These are phyloP conservation scores for Hemicentrotus pulcherrimus DNA, from an alignment of 35 echinoderm and acorn worm species.

Conservation along the genomic window DNA sequence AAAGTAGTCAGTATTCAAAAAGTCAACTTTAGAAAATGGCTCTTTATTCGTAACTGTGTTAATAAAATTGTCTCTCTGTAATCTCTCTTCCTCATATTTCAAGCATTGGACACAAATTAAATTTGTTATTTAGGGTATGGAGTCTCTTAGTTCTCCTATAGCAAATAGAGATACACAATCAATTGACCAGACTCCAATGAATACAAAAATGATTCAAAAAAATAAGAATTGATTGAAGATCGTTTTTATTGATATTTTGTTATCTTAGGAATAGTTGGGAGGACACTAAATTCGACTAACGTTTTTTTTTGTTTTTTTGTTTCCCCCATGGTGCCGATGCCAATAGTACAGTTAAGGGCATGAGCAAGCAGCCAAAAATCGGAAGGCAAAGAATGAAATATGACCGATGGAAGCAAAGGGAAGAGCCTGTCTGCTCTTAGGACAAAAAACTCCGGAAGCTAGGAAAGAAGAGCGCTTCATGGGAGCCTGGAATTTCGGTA, in stretches of 20 bases:
- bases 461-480: not conserved
- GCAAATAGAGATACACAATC: too few species aligned
- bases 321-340: not conserved
- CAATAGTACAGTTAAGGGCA: not conserved
- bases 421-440: not conserved
- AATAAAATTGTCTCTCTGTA: too few species aligned
- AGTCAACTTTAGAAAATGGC: too few species aligned
- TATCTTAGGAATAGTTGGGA: not conserved
- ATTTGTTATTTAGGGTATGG: too few species aligned
- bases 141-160: too few species aligned
- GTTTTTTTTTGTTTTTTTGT: not conserved
- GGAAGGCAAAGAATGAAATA: not conserved
- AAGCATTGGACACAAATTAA: too few species aligned
- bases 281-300: not conserved
- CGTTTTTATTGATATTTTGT: not conserved
- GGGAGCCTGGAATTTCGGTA: not conserved
- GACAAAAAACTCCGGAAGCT: constrained; percentile 16
- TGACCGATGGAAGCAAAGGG: not conserved
- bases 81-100: too few species aligned
- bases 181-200: too few species aligned
- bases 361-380: not conserved
- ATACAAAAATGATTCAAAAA: too few species aligned
- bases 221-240: not conserved
- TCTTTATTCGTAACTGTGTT: too few species aligned
- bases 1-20: too few species aligned